Percentiles rank a stretch among this genome's conserved stretches.
Conservation (phyloP, 2,888 invertebrate species). For the Agriopis aurantiaria region DNA sequence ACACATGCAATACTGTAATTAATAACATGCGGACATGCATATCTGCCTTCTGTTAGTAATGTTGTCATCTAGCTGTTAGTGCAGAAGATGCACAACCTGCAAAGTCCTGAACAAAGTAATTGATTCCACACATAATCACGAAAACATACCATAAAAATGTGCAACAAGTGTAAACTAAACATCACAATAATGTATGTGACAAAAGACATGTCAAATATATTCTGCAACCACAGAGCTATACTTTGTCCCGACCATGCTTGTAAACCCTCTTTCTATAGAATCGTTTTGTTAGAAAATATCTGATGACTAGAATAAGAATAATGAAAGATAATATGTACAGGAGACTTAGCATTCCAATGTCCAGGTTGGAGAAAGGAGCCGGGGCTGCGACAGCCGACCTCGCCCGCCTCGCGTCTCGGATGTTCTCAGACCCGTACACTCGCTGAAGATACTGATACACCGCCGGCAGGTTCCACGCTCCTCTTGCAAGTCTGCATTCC, state of each 20-base stretch:
- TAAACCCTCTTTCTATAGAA: slow-evolving; percentile 91
- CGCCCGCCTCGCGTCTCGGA: slow-evolving; percentile 57
- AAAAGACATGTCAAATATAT: not conserved
- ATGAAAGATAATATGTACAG: slow-evolving; percentile 91
- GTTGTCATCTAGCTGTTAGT: not conserved
- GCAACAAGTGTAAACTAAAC: not conserved
- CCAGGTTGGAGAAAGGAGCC: slow-evolving; percentile 88
- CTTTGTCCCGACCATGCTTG: slow-evolving; percentile 90
- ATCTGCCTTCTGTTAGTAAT: not conserved
- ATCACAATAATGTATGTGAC: not conserved
- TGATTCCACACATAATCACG: slow-evolving; percentile 29
- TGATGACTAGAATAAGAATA: slow-evolving; percentile 91
- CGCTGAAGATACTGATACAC: slow-evolving; percentile 88
- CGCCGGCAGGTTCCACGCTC: slow-evolving; percentile 88
- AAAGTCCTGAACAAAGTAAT: slow-evolving; percentile 22
- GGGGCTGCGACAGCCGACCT: slow-evolving; percentile 59
- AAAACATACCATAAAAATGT: slow-evolving; percentile 5
- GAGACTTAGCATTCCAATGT: slow-evolving; percentile 92
- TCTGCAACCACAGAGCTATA: slow-evolving; percentile 76
- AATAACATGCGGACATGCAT: slow-evolving; percentile 4
- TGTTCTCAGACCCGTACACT: slow-evolving; percentile 73
- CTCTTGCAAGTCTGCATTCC: slow-evolving; percentile 86
- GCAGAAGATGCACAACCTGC: not conserved
- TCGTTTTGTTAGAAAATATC: slow-evolving; percentile 90
- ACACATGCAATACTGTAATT: not conserved